Evolutionary conservation across 2,113 vertebrate genomes (phyloP), one percentile per base, ranked within the genome.

Genomic region (Toxostoma redivivum): DNA sequence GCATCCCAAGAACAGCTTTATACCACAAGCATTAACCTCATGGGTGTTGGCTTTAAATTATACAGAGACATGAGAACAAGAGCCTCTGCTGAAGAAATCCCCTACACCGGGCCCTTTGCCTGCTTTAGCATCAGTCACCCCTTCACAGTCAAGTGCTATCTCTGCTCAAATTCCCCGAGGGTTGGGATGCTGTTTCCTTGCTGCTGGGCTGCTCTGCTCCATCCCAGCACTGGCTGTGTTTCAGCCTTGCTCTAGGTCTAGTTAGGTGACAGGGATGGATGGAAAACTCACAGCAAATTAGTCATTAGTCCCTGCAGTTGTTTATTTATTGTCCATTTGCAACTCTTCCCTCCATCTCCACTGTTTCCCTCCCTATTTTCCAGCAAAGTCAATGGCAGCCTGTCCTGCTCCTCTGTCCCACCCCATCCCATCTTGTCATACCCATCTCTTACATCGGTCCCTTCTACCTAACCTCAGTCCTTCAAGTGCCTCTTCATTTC

Each of bases 401-500:
- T 86, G 30, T 62, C 35, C 42, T 1, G 3, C 37, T 65, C 12
- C 1, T 2, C 60, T 65, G 33, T 88, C 31, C 57, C 38, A 72
- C 18, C 54, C 15, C 47, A 72, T 69, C 47, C 56, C 37, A 44
- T 48, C 45, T 23, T n/a, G 33, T 82, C 79, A 62, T 42, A 48
- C 19, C 37, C 42, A 33, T 77, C 51, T 40, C 73, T 50, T 69
- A 40, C 35, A 60, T 13, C 0, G 0, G 64, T 73, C 30, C 33
- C 40, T 69, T 89, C 47, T 33, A 24, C 48, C 48, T 45, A 83
- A 37, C 66, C 40, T 67, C 83, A 93, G 94, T 81, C 87, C 85
- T 96, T 93, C 93, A 91, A 70, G 56, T 5, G 5, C 57, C 67
- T 93, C 83, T 66, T 96, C 74, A 47, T 91, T 92, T 83, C 64